These are phyloP conservation scores for Hetaerina titia DNA, from an alignment of 2,888 invertebrate species.

Conservation along the genomic window DNA sequence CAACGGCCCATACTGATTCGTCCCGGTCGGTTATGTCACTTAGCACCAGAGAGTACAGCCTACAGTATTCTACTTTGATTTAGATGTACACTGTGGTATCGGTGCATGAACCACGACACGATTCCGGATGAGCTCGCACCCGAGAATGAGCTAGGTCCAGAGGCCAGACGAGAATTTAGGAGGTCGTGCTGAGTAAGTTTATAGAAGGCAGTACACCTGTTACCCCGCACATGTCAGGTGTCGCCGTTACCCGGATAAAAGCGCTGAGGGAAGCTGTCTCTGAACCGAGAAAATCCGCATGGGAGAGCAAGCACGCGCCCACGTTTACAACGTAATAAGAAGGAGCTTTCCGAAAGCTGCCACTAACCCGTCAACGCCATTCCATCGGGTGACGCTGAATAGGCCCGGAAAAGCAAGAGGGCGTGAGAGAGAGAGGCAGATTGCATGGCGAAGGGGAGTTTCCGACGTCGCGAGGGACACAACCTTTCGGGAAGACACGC, in stretches of 20 bases:
- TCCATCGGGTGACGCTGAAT: neutral
- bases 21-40: too few relatives aligned
- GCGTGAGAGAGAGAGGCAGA: neutral
- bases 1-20: too few relatives aligned
- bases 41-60: too few relatives aligned
- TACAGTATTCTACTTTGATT: too few relatives aligned
- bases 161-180: too few relatives aligned
- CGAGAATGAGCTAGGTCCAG: too few relatives aligned
- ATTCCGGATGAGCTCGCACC: too few relatives aligned
- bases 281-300: neutral
- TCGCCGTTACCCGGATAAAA: neutral
- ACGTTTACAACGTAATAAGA: neutral
- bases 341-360: neutral
- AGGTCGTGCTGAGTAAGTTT: too few relatives aligned
- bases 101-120: too few relatives aligned
- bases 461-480: neutral
- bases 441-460: neutral
- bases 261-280: neutral
- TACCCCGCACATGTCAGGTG: neutral
- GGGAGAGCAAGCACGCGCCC: neutral
- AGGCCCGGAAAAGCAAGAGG: neutral
- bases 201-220: neutral
- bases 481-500: conserved; percentile 12
- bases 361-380: neutral
- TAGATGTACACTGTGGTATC: too few relatives aligned